Conservation (phyloP, 2,888 invertebrate species). For the Trachelus stipa region DNA sequence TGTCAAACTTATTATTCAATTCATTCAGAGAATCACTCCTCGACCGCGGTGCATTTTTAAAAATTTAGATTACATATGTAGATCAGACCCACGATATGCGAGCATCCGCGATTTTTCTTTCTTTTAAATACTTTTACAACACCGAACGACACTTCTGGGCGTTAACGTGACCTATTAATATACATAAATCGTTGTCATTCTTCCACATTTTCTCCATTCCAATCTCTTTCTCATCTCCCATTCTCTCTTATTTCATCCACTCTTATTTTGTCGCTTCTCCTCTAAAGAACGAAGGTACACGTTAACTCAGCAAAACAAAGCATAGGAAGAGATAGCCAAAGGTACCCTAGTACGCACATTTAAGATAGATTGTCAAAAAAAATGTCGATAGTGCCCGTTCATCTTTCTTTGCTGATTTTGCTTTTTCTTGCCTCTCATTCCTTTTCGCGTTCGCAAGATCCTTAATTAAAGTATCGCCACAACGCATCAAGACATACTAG, state of each 20-base stretch:
- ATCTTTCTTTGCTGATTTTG: not conserved
- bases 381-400: not conserved
- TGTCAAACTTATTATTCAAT: not conserved
- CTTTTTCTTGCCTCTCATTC: not conserved
- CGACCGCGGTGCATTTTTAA: not conserved
- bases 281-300: not conserved
- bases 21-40: not conserved
- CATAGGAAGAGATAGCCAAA: not conserved
- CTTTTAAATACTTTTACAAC: constrained; percentile 14
- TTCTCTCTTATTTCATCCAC: constrained; percentile 12
- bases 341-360: not conserved
- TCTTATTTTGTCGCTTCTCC: not conserved
- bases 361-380: not conserved
- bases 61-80: constrained; percentile 17
- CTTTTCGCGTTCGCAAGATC: not conserved
- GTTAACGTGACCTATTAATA: constrained; percentile 6
- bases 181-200: constrained; percentile 12
- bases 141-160: constrained; percentile 10
- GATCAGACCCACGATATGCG: constrained; percentile 5
- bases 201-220: constrained; percentile 7
- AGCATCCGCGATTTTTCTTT: not conserved
- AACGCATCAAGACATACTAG: not conserved
- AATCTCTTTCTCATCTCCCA: constrained; percentile 6
- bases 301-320: not conserved
- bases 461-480: not conserved